Conservation (phyloP, 1,140 invertebrate species). For the Aphaenogaster floridana region DNA sequence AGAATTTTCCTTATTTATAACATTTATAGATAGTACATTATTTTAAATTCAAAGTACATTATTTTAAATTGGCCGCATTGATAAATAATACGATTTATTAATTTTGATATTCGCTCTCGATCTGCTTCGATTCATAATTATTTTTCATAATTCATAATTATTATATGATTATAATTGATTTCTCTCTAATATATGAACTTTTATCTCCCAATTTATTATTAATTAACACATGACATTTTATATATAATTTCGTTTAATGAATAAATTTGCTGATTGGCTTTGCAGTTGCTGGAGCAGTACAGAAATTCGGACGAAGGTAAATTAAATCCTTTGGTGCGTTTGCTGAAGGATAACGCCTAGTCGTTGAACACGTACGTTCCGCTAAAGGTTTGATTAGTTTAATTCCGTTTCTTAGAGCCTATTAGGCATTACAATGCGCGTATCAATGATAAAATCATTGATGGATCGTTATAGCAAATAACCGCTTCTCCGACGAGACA, state of each 20-base stretch:
- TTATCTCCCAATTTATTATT: neutral
- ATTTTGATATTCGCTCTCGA: conserved; percentile 7
- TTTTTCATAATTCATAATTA: neutral
- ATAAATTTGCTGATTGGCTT: conserved; percentile 63
- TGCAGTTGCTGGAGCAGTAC: conserved; percentile 90
- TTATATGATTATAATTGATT: neutral
- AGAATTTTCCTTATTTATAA: neutral
- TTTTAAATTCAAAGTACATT: neutral
- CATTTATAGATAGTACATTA: neutral
- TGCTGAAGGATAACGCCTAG: conserved; percentile 81
- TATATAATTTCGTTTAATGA: neutral
- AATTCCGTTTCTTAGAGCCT: conserved; percentile 32
- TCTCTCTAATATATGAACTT: neutral
- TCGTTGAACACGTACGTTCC: conserved; percentile 44
- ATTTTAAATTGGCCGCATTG: neutral
- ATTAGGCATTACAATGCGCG: neutral
- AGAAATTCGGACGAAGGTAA: conserved; percentile 89
- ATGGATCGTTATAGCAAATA: conserved; percentile 27
- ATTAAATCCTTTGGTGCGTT: conserved; percentile 87
- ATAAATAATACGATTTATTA: neutral
- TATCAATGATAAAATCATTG: neutral
- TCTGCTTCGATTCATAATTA: neutral
- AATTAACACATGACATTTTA: neutral
- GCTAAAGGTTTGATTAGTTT: conserved; percentile 34
- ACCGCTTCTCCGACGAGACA: neutral